Base-by-base conservation (phyloP, 1,140 invertebrate species). In the Bombyx mandarina region DNA sequence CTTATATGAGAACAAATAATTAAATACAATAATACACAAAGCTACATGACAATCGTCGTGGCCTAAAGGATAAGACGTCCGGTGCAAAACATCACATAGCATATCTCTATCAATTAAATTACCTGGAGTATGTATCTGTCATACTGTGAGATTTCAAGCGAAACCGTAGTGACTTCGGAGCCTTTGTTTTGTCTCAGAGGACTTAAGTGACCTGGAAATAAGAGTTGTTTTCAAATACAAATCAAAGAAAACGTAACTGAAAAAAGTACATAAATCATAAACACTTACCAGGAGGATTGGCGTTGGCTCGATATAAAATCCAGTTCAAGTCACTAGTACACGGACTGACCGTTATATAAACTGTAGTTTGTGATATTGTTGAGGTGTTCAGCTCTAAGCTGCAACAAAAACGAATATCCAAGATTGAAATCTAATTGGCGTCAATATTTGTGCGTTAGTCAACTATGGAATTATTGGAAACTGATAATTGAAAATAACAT, bases 121-220 rank as follows among this genome's bases (percentile, higher is more conserved):
- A 86, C 82, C 72, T 81, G 77, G 63, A 86, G 63, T 22, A 86
- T 54, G 61, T 86, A 86, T 71, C 71, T 69, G n/a, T 81, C 80
- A 42, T 78, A 66, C 54, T 64, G 70, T n/a, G 68, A 70, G 53
- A 79, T 69, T 8, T 71, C 57, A 43, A 77, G 62, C 6, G 76
- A 74, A 7, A 83, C 62, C 2, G 79, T 78, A 42, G 61, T 71
- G 60, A 76, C 71, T 42, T 81, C 76, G 2, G 55, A 67, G 4
- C 71, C 73, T 42, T 64, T 67, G 12, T 69, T 68, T 57, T 85
- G 77, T 52, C 72, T 74, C 5, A 79, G 42, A 4, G 83, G 49
- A 43, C 54, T 67, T 7, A 78, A 49, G 48, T 75, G 64, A 35
- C 72, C 81, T 84, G 66, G 66, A 65, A 60, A 8, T 26, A 51